A percentile compares a stretch with the other conserved stretches of the same genome.
phyloP scores from a whole-genome alignment of 2,797 vertebrate genomes.

The Bryconaethiops microstoma region DNA sequence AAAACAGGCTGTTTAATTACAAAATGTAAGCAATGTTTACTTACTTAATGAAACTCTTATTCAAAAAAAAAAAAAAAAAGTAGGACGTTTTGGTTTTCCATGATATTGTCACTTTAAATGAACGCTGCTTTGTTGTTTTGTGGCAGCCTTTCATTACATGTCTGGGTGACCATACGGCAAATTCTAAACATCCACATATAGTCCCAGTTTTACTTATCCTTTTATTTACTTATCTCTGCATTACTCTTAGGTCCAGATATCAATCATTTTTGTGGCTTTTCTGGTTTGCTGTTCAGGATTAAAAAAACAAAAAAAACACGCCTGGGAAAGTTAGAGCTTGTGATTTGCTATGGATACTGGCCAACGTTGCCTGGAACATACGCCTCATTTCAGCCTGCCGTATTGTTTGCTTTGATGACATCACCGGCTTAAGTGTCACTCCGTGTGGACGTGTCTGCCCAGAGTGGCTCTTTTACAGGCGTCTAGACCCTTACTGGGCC shows the following conservation, averaged over 20 bases:
- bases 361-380: conserved; percentile 32
- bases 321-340: conserved; percentile 38
- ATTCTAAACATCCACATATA: not conserved
- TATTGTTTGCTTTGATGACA: conserved; percentile 38
- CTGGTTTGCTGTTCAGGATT: conserved; percentile 1
- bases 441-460: conserved; percentile 2
- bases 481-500: conserved; percentile 22
- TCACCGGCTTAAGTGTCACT: conserved; percentile 33
- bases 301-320: not conserved
- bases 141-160: conserved; percentile 25
- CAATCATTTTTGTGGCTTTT: conserved; percentile 15
- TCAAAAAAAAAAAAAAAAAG: too few relatives aligned
- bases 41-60: not conserved
- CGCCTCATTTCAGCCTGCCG: conserved; percentile 20
- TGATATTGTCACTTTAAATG: not conserved
- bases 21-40: too few relatives aligned
- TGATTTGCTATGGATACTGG: conserved; percentile 30
- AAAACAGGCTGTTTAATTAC: too few relatives aligned
- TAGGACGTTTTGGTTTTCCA: not conserved
- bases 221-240: conserved; percentile 9
- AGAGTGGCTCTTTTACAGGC: conserved; percentile 25
- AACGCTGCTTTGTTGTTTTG: conserved; percentile 12
- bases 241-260: conserved; percentile 18
- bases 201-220: not conserved
- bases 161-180: conserved; percentile 26